Base-by-base conservation (phyloP, 2,888 invertebrate species). In the Lottia scabra region DNA sequence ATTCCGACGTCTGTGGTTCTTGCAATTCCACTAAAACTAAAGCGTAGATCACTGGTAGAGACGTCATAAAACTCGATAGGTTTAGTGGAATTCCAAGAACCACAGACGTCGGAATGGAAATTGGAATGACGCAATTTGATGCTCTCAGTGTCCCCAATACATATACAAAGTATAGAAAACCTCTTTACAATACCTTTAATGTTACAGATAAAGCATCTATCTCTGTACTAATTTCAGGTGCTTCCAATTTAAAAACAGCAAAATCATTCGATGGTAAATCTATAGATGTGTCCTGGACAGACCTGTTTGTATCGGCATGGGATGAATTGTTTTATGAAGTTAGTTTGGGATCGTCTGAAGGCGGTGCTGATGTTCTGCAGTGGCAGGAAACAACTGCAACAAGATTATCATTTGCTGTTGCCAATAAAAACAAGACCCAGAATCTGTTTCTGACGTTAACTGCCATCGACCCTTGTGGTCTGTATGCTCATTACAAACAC, bases 231-330 rank as follows among this genome's bases (percentile, higher is more conserved):
- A 6, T 56, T 56, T 56, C 19, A 56, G 56, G 19, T 10, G 23
- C 19, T 56, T n/a, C 56, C 19, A 56, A 13, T 23, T 56, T 56
- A 56, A 2, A 23, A 56, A 23, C 23, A 23, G 56, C 56, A 19
- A 56, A 13, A 56, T 56, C 56, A 8, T 56, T 56, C 23, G 56
- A 56, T 56, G 56, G 56, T 56, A 56, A 56, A 56, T 56, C 56
- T 2, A 16, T 56, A 23, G 56, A 56, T 23, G 23, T 56, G 56
- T 56, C 56, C 12, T 56, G 56, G 56, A 56, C 0, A 23, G 56
- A 56, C 23, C 23, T 56, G 23, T 56, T 56, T 56, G 4, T 23
- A 13, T 56, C 56, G 10, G 12, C 56, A 56, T 56, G 56, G 56
- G 23, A 56, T 19, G 23, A 56, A 8, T 13, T 56, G 23, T 56